phyloP scores from a whole-genome alignment of 2,888 invertebrate species.

The Acrobasis suavella region DNA sequence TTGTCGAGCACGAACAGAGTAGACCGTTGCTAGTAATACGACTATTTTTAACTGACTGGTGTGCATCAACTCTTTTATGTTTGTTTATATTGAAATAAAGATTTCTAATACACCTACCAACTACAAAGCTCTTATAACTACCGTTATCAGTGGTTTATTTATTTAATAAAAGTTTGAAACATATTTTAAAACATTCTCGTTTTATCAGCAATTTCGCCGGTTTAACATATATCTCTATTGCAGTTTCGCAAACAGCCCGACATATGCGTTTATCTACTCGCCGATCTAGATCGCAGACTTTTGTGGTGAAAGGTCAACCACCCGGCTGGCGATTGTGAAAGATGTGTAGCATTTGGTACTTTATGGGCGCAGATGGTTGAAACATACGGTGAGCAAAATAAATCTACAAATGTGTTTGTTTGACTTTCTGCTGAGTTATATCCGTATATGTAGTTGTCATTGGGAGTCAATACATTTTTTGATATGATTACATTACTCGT shows the following conservation, averaged over 20 bases:
- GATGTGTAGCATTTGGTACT: constrained; percentile 5
- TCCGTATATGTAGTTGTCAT: too few relatives aligned
- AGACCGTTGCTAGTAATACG: too few relatives aligned
- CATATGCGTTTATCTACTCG: constrained; percentile 56
- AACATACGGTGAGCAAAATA: neutral
- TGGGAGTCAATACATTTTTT: too few relatives aligned
- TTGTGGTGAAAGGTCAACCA: constrained; percentile 72
- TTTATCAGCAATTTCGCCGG: neutral
- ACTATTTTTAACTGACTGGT: too few relatives aligned
- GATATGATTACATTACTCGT: neutral
- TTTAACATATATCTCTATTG: constrained; percentile 8
- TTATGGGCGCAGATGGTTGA: constrained; percentile 23
- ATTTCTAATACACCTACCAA: too few relatives aligned
- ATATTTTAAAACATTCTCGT: neutral
- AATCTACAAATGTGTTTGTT: too few relatives aligned
- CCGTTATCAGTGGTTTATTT: too few relatives aligned
- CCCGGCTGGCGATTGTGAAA: constrained; percentile 54
- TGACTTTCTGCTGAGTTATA: too few relatives aligned
- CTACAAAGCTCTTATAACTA: neutral
- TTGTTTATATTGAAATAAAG: too few relatives aligned
- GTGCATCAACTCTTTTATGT: too few relatives aligned
- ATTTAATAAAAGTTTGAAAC: neutral
- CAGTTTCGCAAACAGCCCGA: constrained; percentile 45
- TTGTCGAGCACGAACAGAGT: too few relatives aligned
- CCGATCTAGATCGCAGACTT: constrained; percentile 72